Percentiles rank a stretch among this genome's conserved stretches.
Conservation (phyloP, 2,888 invertebrate species). For the Lithophane ornitopus region DNA sequence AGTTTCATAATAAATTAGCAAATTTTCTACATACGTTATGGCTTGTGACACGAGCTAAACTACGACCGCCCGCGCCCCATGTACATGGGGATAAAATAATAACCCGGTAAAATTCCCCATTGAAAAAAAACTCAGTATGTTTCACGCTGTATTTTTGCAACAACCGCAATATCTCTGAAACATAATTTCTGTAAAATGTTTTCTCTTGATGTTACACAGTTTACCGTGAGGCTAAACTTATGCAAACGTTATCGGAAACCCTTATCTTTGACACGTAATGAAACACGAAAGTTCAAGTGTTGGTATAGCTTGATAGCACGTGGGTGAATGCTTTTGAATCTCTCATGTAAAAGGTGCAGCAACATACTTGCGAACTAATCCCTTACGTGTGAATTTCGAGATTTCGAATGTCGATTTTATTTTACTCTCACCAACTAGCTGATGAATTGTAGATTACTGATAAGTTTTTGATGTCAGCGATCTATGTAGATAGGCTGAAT, state of each 20-base stretch:
- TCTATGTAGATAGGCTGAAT: not conserved
- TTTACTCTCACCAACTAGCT: not conserved
- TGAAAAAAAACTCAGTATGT: no score
- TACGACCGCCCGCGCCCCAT: no score
- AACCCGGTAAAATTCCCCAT: no score
- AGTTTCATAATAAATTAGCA: no score
- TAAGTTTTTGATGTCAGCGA: constrained; percentile 2
- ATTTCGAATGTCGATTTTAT: constrained; percentile 1
- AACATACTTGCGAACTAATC: constrained; percentile 7
- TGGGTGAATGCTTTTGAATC: constrained; percentile 17
- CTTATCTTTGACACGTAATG: constrained; percentile 38
- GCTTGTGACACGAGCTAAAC: no score
- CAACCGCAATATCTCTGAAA: not conserved
- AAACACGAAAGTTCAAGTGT: constrained; percentile 34
- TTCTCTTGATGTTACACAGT: not conserved
- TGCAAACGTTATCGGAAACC: constrained; percentile 17
- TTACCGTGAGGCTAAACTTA: not conserved
- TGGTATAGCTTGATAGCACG: constrained; percentile 16
- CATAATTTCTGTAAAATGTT: constrained; percentile 9
- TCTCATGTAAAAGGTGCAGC: constrained; percentile 2
- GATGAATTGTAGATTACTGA: not conserved
- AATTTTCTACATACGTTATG: no score
- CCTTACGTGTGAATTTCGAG: not conserved
- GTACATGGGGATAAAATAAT: no score
- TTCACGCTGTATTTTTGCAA: not conserved